Evolutionary conservation across 1,140 invertebrate genomes (phyloP).

Genomic region (Pentalonia nigronervosa): DNA sequence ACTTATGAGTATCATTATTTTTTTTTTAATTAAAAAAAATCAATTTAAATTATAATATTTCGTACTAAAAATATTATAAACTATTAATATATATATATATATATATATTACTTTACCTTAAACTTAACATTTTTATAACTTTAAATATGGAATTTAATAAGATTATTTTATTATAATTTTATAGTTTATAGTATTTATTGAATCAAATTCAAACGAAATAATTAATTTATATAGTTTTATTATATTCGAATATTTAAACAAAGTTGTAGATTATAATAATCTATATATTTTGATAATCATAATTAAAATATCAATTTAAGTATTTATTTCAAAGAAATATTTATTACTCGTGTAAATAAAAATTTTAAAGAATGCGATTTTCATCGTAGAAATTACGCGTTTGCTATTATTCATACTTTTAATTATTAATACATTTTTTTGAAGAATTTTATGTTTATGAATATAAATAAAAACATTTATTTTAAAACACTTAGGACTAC

Average conservation of each 20-base stretch:
- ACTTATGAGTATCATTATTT: neutral
- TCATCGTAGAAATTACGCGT: neutral
- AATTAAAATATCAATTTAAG: neutral
- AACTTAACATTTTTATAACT: neutral
- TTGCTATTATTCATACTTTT: neutral
- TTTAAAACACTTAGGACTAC: neutral
- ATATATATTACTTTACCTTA: too few relatives aligned
- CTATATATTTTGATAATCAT: too few relatives aligned
- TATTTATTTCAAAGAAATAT: neutral
- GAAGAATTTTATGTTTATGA: too few relatives aligned
- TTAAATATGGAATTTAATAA: neutral
- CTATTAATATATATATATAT: neutral
- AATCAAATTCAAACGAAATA: neutral
- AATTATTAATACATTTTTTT: neutral
- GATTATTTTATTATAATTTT: neutral
- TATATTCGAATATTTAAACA: neutral
- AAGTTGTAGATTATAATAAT: neutral
- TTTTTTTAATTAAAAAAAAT: neutral
- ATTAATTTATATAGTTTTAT: neutral
- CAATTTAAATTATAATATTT: neutral
- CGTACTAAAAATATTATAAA: neutral
- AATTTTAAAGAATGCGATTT: neutral
- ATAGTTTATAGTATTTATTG: neutral
- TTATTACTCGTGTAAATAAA: neutral
- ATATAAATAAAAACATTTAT: too few relatives aligned